Base-by-base conservation (phyloP, 1,140 invertebrate genomes). In the Cryptotermes secundus region DNA sequence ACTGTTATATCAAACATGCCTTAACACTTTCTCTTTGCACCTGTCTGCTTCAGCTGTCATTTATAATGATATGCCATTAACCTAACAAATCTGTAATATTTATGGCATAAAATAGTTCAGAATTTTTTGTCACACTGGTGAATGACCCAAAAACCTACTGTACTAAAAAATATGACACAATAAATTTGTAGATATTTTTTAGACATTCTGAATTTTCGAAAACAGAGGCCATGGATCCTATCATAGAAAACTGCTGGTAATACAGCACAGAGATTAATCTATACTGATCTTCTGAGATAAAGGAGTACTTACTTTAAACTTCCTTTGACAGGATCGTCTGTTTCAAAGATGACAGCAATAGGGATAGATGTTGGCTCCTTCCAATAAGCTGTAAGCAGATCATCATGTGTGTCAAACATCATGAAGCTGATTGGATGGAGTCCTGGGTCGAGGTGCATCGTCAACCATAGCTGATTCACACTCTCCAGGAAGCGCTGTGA, bases 341-440 rank as follows among this genome's bases (percentile, higher is more conserved):
- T 84, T 79, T 87, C 86, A 65, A 95, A 95, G 85, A 95, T 92
- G 65, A 95, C 91, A 34, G 94, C 94, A 65, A 95, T 89, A 31
- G 93, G 93, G 85, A 95, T 92, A 83, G 91, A 92, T 84, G 90
- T 90, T 1, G 94, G 92, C 86, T 94, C 91, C 86, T 90, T 91
- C 92, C 93, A 94, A 88, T 95, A 95, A 22, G 93, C 92, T 72
- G 93, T 93, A 83, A 94, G 91, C 80, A 95, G 90, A 85, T 94
- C 94, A 80, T 94, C 93, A 85, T 92, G 92, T 84, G 92, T 92
- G 85, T 93, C 92, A 88, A 93, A 94, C 45, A 92, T 36, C 83
- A 93, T 89, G 90, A 94, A 95, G 86, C 92, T 91, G 86, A 95
- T 91, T 22, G 92, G 90, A 82, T 91, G 90, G 85, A 92, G 91